phyloP scores from a whole-genome alignment of 2,113 vertebrate genomes.

The Psophia crepitans region DNA sequence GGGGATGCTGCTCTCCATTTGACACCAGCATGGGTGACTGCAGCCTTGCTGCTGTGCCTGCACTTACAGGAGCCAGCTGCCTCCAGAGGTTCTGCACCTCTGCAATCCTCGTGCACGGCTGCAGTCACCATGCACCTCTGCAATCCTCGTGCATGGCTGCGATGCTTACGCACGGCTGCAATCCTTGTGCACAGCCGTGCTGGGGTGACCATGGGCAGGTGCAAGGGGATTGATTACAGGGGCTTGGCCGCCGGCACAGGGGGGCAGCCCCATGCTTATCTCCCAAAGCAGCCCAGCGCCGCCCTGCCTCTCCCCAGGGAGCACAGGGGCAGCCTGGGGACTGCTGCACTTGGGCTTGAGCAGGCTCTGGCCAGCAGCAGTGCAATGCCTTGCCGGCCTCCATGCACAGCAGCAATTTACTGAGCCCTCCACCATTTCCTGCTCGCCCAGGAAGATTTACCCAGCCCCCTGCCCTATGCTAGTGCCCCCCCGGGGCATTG shows the following conservation, averaged over 20 bases:
- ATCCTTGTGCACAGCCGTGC: background rate
- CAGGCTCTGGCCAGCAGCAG: background rate
- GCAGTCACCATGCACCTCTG: background rate
- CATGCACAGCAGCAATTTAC: rapidly evolving
- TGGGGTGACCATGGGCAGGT: background rate
- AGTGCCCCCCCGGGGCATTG: rapidly evolving
- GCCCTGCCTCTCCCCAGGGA: background rate
- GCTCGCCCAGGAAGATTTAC: background rate
- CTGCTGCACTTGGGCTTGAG: rapidly evolving
- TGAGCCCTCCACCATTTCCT: background rate
- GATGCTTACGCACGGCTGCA: background rate
- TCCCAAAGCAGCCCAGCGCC: rapidly evolving
- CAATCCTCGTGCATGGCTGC: background rate
- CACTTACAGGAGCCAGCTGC: rapidly evolving
- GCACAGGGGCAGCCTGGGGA: background rate
- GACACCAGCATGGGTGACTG: background rate
- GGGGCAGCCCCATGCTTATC: background rate
- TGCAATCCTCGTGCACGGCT: background rate
- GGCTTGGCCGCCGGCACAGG: rapidly evolving
- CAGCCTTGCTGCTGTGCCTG: background rate
- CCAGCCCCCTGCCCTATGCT: no score
- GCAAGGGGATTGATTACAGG: background rate
- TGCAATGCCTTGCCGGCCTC: rapidly evolving
- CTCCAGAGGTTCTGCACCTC: no score
- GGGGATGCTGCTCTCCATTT: background rate